Base-by-base conservation (phyloP, 2,113 vertebrate species). In the Equus quagga region DNA sequence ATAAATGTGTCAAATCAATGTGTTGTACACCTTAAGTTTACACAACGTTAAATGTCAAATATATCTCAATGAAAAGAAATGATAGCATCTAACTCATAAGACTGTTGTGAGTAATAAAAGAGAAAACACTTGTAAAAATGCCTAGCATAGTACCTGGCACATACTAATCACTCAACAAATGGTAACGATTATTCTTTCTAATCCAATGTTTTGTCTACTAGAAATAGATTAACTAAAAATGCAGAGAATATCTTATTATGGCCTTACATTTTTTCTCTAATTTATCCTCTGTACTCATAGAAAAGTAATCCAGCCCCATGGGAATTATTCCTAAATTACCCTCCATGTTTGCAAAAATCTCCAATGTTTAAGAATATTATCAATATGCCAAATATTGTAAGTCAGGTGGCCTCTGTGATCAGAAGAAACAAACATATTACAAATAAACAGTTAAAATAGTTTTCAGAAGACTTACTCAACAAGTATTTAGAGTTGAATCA, bases 401-500 rank as follows among this genome's bases (percentile, higher is more conserved):
- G 24, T 76, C 76, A 93, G 78, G 10, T 60, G 33, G 13, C 33
- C 87, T 89, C 82, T 70, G 67, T 56, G 33, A 44, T 84, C 80
- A 86, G 46, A 82, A 91, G 46, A 92, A 10, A 33, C 62, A 76
- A 91, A 62, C 54, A 2, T 23, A 51, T 78, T 36, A 56, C 2
- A 64, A 75, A 70, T 21, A 67, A 85, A 76, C 46, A 33, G 62
- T 62, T 83, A 46, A 56, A 93, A 87, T 67, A 12, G 23, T 72
- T 96, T 89, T 81, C 69, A 24, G n/a, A 96, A 89, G 80, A 58
- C 41, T 65, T 65, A 33, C 76, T 95, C 69, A 94, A 95, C 79
- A 91, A 95, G 78, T 62, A 96, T 67, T 86, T 69, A 86, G 70
- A 91, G 49, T 84, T 41, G 76, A 96, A 84, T 92, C 90, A 92